Evolutionary conservation across 1,140 invertebrate species (phyloP), one percentile per base, ranked within the genome.

Genomic region (Trichoplusia ni): DNA sequence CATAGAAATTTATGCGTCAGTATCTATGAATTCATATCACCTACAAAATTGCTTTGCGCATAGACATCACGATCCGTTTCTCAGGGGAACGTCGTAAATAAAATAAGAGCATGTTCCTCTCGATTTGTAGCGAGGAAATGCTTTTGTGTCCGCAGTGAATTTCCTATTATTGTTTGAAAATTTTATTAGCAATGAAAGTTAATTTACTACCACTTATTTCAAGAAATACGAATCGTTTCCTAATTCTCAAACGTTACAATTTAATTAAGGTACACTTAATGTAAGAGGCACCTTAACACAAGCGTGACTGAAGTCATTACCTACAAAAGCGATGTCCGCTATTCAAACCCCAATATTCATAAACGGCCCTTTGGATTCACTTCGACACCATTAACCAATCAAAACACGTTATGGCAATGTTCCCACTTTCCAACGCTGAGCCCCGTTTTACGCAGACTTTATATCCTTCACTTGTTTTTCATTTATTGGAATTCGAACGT

Each of bases 361-460:
- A 56, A 47, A 64, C 33, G 40, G 51, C 19, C 40, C 13, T 47
- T 58, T 16, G 19, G 38, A 46, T 42, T 54, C 37, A 46, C 49
- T 49, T 47, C 31, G 27, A 61, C 46, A 38, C 59, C 33, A 46
- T 64, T 47, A 64, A 56, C 62, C 62, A 58, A 64, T 64, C 42
- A 64, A 64, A 64, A 64, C 44, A 61, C 51, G 31, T 46, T 56
- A 58, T 46, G 51, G 29, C 40, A 42, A 56, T 64, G 62, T 64
- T 59, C 35, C 49, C 21, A 46, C 51, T 64, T 59, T 25, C 49
- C 21, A 46, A 9, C 8, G 29, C 23, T 35, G 40, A 47, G 38
- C 42, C 51, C 47, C 42, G 46, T 58, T 56, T 18, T 13, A 27
- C 19, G 27, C 21, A 38, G 1, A 25, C 27, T 54, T 38, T 19